Evolutionary conservation across 2,888 invertebrate species (phyloP), one percentile per base, ranked within the genome.

Genomic region (Lordiphosa fenestrarum): DNA sequence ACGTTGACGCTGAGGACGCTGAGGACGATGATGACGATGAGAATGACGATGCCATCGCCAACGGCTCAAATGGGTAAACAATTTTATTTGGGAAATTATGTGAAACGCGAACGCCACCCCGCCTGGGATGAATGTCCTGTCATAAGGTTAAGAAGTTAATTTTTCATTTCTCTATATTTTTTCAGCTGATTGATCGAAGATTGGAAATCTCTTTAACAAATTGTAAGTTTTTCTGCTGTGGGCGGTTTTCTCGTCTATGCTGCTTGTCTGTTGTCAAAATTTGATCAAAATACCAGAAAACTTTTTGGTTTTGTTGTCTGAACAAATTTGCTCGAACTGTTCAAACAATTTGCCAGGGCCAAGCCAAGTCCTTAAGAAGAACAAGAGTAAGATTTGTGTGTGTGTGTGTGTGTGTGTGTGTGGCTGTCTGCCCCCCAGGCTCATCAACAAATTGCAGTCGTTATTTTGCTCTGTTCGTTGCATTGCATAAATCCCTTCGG

Each of bases 51-150:
- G 75, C 70, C 65, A 53, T 38, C 52, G 75, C 70, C 65, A 53
- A 36, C 52, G 73, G 72, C 73, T 56, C 58, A 66, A 66, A 55
- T 68, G 69, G 63, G 58, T 69, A 68, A 73, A 71, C 68, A 71
- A 69, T 69, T 72, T 66, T 61, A 53, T 69, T 59, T 62, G 53
- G 50, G 46, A 58, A 58, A 58, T 12, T 7, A 42, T 15, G 23
- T 6, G 23, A 23, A 23, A 23, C 6, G 23, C 6, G 23, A 23
- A 23, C 6, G 23, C 4, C 6, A 23, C 23, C 23, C 23, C 6
- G 4, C 1, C 1, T 13, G 25, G 2, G 21, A 13, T 51, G 13
- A 13, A 12, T 35, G 30, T 19, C 19, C 35, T 6, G n/a, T 10
- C 36, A 35, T 13, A 37, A n/a, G 41, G 4, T 15, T 2, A 39